Evolutionary conservation across 2,888 invertebrate species (phyloP).

Genomic region (Callyntrura guangdongensis): DNA sequence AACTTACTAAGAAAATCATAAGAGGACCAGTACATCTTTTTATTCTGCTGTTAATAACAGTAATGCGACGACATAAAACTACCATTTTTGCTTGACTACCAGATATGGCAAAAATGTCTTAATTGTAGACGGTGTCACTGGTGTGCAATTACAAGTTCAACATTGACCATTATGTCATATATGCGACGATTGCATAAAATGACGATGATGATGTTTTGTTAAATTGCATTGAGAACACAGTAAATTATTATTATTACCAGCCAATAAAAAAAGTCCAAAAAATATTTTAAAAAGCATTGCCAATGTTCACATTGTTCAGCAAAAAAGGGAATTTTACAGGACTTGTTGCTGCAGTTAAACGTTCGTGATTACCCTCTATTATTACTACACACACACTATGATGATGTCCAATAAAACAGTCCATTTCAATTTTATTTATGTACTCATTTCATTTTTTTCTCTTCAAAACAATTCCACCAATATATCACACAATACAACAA

Average conservation of each 20-base stretch:
- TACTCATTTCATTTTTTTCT: neutral
- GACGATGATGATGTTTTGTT: neutral
- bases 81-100: neutral
- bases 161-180: neutral
- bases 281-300: neutral
- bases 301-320: neutral
- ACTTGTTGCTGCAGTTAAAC: constrained; percentile 16
- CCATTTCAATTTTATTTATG: constrained; percentile 36
- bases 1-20: neutral
- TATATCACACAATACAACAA: neutral
- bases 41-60: neutral
- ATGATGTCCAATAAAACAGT: constrained; percentile 22
- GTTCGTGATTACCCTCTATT: too few relatives aligned
- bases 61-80: neutral
- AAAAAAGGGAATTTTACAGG: constrained; percentile 34
- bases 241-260: constrained; percentile 3
- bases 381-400: neutral
- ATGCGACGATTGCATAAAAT: neutral
- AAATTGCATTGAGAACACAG: neutral
- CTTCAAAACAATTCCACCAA: neutral
- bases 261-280: neutral
- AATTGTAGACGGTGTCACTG: constrained; percentile 40
- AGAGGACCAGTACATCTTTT: too few relatives aligned
- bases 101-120: constrained; percentile 45
- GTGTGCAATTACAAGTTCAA: constrained; percentile 41